A percentile compares a stretch with the other conserved stretches of the same genome.
Evolutionary conservation across 2,797 vertebrate genomes (phyloP).

Genomic region (Carduelis carduelis): DNA sequence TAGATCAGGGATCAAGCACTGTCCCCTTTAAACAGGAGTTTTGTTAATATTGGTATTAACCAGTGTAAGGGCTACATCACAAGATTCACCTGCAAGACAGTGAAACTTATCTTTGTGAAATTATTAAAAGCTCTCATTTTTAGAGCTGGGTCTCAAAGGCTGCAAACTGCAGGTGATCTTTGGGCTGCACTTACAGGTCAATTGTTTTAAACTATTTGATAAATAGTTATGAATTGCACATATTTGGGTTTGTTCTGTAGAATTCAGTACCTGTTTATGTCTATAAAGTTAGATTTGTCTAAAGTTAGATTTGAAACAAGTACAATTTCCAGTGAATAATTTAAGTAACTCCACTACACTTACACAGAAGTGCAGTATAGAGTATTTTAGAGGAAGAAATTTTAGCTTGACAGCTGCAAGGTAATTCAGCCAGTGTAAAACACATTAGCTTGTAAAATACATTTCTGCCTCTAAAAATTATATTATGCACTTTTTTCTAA

Average conservation of each 20-base stretch:
- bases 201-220: neutral
- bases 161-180: neutral
- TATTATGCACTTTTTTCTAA: neutral
- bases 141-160: neutral
- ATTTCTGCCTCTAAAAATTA: neutral
- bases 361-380: neutral
- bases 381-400: neutral
- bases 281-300: neutral
- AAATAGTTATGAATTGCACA: neutral
- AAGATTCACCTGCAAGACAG: neutral
- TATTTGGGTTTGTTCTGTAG: neutral
- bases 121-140: neutral
- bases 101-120: neutral
- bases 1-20: neutral
- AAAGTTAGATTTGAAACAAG: neutral
- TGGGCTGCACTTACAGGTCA: neutral
- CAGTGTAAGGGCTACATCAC: neutral
- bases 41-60: neutral
- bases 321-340: neutral
- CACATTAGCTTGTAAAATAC: neutral
- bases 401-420: neutral
- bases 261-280: neutral
- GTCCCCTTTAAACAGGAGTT: neutral
- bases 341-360: neutral
- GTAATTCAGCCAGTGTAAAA: neutral